Percentiles rank a stretch among this genome's conserved stretches.
phyloP scores from a whole-genome alignment of 2,888 invertebrate genomes.

The Drosophila anomelani region DNA sequence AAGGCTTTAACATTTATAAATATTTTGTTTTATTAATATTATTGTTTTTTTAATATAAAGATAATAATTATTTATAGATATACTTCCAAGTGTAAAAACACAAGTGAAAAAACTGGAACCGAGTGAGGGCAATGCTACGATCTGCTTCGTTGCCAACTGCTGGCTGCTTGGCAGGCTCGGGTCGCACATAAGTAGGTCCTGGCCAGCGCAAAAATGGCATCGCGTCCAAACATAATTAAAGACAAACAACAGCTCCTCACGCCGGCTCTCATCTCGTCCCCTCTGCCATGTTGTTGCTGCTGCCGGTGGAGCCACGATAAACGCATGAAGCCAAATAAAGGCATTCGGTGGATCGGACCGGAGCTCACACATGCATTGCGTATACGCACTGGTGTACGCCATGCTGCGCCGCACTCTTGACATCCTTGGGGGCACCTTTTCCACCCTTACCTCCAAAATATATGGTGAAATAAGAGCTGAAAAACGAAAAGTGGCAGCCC shows the following conservation, averaged over 20 bases:
- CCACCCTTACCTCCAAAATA: conserved; percentile 32
- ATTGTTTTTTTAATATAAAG: not conserved
- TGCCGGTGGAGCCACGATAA: conserved; percentile 46
- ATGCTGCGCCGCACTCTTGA: conserved; percentile 29
- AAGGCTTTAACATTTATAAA: not conserved
- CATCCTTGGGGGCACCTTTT: conserved; percentile 32
- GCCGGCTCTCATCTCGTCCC: not conserved
- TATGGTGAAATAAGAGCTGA: conserved; percentile 48
- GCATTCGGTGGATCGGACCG: conserved; percentile 50
- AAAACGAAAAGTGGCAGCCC: conserved; percentile 38
- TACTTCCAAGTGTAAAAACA: conserved; percentile 8
- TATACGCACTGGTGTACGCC: conserved; percentile 11
- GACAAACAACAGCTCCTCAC: conserved; percentile 67
- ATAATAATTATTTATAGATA: not conserved
- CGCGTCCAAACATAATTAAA: conserved; percentile 78
- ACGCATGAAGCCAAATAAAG: conserved; percentile 68
- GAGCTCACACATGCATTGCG: conserved; percentile 15
- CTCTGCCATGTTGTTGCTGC: conserved; percentile 47
- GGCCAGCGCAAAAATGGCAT: conserved; percentile 63
- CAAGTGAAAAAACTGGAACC: not conserved
- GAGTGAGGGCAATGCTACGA: conserved; percentile 9
- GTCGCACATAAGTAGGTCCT: conserved; percentile 65
- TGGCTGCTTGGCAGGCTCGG: conserved; percentile 32
- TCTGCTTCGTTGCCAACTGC: conserved; percentile 39
- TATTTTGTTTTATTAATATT: not conserved